These are phyloP conservation scores for Austrofundulus limnaeus DNA, from an alignment of 2,113 vertebrate genomes.

Conservation along the genomic window DNA sequence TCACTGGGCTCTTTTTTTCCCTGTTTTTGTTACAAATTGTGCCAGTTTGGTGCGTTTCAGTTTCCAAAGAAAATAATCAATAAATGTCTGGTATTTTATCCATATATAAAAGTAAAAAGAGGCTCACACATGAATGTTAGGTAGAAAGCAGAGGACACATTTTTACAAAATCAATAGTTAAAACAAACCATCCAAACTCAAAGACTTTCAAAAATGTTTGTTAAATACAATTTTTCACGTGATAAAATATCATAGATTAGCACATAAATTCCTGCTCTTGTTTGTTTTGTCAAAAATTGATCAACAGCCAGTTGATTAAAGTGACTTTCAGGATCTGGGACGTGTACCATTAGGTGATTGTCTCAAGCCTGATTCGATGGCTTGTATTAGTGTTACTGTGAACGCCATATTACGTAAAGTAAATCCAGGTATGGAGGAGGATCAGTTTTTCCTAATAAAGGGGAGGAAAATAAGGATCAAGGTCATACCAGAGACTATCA, in stretches of 20 bases:
- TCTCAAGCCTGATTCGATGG: conserved; percentile 37
- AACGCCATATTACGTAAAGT: neutral
- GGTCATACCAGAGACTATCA: conserved; percentile 20
- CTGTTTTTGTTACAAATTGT: neutral
- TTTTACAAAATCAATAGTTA: too few relatives aligned
- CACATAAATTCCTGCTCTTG: neutral
- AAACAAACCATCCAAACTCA: too few relatives aligned
- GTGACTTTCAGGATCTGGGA: conserved; percentile 28
- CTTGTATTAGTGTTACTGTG: conserved; percentile 6
- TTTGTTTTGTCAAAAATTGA: conserved; percentile 17
- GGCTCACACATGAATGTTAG: too few relatives aligned
- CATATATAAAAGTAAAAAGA: neutral
- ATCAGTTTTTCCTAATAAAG: neutral
- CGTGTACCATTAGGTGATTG: conserved; percentile 52
- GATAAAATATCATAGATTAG: neutral
- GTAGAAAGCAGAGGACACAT: too few relatives aligned
- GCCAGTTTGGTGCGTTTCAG: too few relatives aligned
- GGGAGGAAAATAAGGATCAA: conserved; percentile 44
- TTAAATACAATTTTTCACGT: too few relatives aligned
- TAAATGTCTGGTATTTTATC: neutral
- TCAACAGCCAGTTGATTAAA: conserved; percentile 39
- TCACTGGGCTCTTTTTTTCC: neutral
- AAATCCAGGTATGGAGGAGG: neutral
- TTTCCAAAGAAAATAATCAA: too few relatives aligned
- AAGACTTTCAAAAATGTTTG: too few relatives aligned